Conservation (phyloP, 2,888 invertebrate species). For the Hyposoter dolosus region DNA sequence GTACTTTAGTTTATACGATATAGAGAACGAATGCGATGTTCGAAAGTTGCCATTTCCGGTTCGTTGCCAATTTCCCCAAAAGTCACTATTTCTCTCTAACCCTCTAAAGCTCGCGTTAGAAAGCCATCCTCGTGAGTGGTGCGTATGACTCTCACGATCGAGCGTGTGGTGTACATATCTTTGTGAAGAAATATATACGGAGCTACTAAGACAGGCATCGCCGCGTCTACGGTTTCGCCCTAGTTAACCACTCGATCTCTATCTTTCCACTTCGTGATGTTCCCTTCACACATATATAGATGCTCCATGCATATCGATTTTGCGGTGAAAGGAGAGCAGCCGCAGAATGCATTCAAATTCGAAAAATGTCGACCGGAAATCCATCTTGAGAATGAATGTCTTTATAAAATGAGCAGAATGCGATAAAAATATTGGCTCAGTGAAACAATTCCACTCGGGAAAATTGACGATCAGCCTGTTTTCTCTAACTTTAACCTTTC, state of each 20-base stretch:
- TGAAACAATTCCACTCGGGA: neutral
- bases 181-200: neutral
- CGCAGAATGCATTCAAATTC: conserved; percentile 9
- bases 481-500: neutral
- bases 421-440: neutral
- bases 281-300: too few species aligned
- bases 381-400: neutral
- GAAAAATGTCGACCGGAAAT: neutral
- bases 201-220: conserved; percentile 19
- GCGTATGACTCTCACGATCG: conserved; percentile 44
- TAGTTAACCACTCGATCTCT: conserved; percentile 56
- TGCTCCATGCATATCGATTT: conserved; percentile 29
- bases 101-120: conserved; percentile 13
- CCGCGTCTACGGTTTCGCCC: conserved; percentile 33
- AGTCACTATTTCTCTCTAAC: conserved; percentile 37
- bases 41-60: conserved; percentile 61
- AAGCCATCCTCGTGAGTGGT: conserved; percentile 60
- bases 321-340: neutral
- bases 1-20: conserved; percentile 12
- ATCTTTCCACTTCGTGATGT: conserved; percentile 32
- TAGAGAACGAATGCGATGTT: conserved; percentile 45
- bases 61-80: conserved; percentile 61
- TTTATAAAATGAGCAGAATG: neutral
- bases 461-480: neutral
- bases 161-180: conserved; percentile 22